phyloP scores from a whole-genome alignment of 2,797 vertebrate genomes.

The Anniella stebbinsi region DNA sequence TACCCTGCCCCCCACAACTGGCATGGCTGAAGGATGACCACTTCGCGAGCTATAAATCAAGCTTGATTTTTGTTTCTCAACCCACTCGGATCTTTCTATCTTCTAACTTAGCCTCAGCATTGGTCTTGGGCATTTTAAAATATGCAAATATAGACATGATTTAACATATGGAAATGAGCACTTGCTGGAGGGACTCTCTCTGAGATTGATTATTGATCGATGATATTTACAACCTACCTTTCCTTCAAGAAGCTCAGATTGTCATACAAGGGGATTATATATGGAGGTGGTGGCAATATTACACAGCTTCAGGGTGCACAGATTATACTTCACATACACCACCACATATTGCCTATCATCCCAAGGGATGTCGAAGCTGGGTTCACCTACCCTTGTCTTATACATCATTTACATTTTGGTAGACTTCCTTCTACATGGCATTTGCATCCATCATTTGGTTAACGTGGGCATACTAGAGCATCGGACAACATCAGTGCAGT shows the following conservation, averaged over 20 bases:
- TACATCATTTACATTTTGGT: neutral
- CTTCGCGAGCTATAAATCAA: neutral
- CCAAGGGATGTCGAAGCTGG: neutral
- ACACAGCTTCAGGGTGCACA: neutral
- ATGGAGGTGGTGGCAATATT: neutral
- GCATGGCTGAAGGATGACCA: constrained; percentile 28
- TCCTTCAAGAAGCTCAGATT: neutral
- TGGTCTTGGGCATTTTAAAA: neutral
- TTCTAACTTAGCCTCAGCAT: neutral
- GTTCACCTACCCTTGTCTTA: neutral
- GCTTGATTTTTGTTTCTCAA: neutral
- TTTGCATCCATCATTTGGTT: neutral
- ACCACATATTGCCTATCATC: neutral
- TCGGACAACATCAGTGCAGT: neutral
- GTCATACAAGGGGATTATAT: neutral
- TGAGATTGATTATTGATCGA: neutral
- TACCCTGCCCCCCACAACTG: neutral
- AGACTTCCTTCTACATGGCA: neutral
- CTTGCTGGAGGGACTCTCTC: too few species aligned
- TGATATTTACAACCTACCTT: neutral
- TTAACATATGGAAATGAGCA: neutral
- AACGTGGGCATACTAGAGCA: neutral
- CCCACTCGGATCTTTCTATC: neutral
- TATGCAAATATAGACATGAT: neutral
- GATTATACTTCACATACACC: neutral